Evolutionary conservation across 2,888 invertebrate species (phyloP).

Genomic region (Keiferia lycopersicella): DNA sequence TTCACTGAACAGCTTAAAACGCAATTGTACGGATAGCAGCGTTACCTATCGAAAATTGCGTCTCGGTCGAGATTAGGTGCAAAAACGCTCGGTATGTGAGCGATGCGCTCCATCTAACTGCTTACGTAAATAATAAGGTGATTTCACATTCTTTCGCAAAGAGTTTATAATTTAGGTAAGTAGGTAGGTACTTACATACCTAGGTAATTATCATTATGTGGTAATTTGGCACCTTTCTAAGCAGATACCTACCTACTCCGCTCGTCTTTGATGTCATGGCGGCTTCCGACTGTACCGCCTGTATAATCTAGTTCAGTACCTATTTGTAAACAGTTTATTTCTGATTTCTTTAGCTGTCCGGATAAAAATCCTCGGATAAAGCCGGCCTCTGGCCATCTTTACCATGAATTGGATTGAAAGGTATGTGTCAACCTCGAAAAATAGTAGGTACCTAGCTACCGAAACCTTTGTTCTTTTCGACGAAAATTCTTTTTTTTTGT

Average conservation of each 20-base stretch:
- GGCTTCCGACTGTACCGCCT: background rate
- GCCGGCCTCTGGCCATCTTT: conserved; percentile 41
- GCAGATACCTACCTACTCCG: too few relatives aligned
- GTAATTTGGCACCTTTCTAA: too few relatives aligned
- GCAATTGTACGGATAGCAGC: conserved; percentile 8
- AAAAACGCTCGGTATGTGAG: background rate
- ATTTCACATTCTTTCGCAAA: background rate
- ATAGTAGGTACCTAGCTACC: background rate
- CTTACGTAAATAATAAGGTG: background rate
- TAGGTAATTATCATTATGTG: background rate
- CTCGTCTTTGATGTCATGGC: too few relatives aligned
- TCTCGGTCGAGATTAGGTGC: background rate
- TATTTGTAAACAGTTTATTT: conserved; percentile 11
- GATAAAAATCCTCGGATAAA: conserved; percentile 25
- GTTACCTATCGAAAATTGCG: background rate
- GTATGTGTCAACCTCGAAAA: conserved; percentile 46
- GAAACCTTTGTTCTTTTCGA: background rate
- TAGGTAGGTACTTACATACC: background rate
- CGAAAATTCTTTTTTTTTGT: too few relatives aligned
- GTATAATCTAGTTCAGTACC: background rate
- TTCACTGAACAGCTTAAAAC: background rate
- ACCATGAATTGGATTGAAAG: conserved; percentile 63
- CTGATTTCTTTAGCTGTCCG: conserved; percentile 23
- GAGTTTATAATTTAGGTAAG: background rate
- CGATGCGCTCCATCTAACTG: background rate